Conservation (phyloP, 2,113 vertebrate species). For the Rhinolophus sinicus region DNA sequence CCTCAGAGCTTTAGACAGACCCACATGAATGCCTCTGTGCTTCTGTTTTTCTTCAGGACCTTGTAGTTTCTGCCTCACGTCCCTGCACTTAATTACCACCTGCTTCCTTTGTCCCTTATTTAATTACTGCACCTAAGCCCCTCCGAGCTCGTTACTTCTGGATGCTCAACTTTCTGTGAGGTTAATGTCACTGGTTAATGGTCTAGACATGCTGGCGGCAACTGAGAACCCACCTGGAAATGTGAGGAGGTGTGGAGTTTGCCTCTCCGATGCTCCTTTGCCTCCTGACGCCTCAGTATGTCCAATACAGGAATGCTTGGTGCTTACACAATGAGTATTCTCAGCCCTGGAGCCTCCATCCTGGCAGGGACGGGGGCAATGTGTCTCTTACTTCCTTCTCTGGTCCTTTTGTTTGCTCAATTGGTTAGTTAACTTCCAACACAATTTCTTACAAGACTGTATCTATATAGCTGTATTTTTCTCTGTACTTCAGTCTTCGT, state of each 20-base stretch:
- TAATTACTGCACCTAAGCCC: not conserved
- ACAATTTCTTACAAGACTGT: not conserved
- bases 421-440: not conserved
- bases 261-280: not conserved
- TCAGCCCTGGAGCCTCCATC: not conserved
- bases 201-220: not conserved
- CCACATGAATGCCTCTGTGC: not conserved
- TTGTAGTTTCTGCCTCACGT: not conserved
- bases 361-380: no score
- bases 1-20: not conserved
- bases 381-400: not conserved
- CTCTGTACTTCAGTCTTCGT: not conserved
- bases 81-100: not conserved
- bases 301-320: not conserved
- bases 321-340: not conserved
- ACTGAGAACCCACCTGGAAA: not conserved
- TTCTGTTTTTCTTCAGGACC: slow-evolving; percentile 28
- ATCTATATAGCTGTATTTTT: not conserved
- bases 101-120: not conserved
- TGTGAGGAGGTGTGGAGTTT: not conserved
- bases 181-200: not conserved
- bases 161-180: not conserved
- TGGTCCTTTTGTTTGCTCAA: not conserved
- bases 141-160: not conserved
- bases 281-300: not conserved